phyloP scores from a whole-genome alignment of 1,140 invertebrate species.

The Macrosteles quadrilineatus region DNA sequence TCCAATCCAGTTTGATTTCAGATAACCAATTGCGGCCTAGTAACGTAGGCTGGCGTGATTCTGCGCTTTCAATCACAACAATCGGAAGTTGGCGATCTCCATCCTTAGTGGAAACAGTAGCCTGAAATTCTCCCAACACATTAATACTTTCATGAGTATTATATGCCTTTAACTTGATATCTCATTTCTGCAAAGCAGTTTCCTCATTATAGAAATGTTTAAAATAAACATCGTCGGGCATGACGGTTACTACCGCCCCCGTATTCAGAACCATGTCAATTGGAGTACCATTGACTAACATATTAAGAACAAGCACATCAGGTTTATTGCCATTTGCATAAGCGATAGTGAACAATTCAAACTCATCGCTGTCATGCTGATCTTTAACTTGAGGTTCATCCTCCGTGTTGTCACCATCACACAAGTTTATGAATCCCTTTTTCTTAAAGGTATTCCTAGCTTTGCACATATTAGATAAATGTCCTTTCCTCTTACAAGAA shows the following conservation, averaged over 20 bases:
- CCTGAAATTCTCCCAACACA: not conserved
- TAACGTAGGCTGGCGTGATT: not conserved
- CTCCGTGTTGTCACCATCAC: not conserved
- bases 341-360: not conserved
- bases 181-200: not conserved
- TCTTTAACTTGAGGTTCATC: slow-evolving; percentile 1
- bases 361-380: not conserved
- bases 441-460: not conserved
- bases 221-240: not conserved
- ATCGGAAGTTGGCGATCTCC: not conserved
- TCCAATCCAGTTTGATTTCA: not conserved
- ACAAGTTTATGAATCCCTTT: not conserved
- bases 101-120: not conserved
- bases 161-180: not conserved
- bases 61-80: slow-evolving; percentile 1
- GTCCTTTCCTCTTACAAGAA: slow-evolving; percentile 3
- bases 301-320: not conserved
- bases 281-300: too few species aligned
- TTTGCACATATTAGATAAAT: not conserved
- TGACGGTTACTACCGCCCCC: slow-evolving; percentile 1
- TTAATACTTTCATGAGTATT: not conserved
- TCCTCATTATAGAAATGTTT: not conserved
- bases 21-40: not conserved
- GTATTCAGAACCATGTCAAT: too few species aligned
- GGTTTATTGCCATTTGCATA: not conserved